phyloP scores from a whole-genome alignment of 2,888 invertebrate species.

The Himalopsyche japonica region DNA sequence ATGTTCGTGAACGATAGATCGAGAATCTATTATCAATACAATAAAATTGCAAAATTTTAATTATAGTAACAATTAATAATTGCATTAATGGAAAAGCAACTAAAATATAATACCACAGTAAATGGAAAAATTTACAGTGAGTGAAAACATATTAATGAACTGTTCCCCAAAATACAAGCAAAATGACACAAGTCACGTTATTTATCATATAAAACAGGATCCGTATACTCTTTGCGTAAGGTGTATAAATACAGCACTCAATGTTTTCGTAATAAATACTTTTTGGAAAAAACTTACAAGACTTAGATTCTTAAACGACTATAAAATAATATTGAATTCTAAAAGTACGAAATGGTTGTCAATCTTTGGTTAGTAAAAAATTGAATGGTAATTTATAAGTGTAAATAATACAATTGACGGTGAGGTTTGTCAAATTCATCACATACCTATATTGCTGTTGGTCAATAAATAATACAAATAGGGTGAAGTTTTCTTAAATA shows the following conservation, averaged over 20 bases:
- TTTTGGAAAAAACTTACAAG: background rate
- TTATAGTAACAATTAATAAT: too few species aligned
- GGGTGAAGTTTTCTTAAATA: too few species aligned
- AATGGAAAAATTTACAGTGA: too few species aligned
- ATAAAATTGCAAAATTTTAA: too few species aligned
- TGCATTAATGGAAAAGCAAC: too few species aligned
- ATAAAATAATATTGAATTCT: background rate
- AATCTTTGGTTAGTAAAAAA: background rate
- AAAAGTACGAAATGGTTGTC: background rate
- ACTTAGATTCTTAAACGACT: background rate
- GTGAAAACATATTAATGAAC: too few species aligned
- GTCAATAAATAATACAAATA: background rate
- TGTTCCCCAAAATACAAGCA: too few species aligned
- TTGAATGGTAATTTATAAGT: background rate
- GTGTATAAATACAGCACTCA: background rate
- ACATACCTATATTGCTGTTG: background rate
- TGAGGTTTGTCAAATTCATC: background rate
- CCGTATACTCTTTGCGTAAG: background rate
- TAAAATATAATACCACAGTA: too few species aligned
- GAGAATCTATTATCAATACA: too few species aligned
- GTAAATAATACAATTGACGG: background rate
- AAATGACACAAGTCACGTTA: background rate
- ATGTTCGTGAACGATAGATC: too few species aligned
- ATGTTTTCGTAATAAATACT: background rate
- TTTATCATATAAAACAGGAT: background rate